A percentile compares a stretch with the other conserved stretches of the same genome.
phyloP scores from a whole-genome alignment of 2,888 invertebrate genomes.

The Onthophagus sagittarius region DNA sequence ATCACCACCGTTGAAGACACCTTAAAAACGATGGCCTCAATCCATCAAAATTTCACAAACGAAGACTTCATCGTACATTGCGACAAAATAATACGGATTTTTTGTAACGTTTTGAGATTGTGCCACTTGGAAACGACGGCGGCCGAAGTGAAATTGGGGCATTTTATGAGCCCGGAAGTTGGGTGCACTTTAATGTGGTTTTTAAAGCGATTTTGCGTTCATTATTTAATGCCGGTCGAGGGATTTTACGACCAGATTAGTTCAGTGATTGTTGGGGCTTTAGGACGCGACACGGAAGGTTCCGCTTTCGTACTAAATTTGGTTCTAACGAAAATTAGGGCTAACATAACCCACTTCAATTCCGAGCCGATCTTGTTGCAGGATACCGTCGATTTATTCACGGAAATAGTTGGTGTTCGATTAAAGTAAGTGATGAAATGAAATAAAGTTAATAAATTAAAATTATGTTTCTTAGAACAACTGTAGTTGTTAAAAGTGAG shows the following conservation, averaged over 20 bases:
- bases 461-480: constrained; percentile 44
- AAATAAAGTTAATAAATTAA: not conserved
- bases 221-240: constrained; percentile 66
- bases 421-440: constrained; percentile 40
- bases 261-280: constrained; percentile 57
- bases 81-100: constrained; percentile 57
- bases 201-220: constrained; percentile 70
- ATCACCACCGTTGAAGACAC: constrained; percentile 41
- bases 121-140: constrained; percentile 73
- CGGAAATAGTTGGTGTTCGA: constrained; percentile 43
- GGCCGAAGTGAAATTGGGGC: constrained; percentile 62
- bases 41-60: constrained; percentile 32
- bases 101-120: constrained; percentile 68
- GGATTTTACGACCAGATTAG: constrained; percentile 60
- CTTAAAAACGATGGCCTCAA: constrained; percentile 41
- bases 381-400: constrained; percentile 61
- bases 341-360: constrained; percentile 59
- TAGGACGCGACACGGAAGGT: constrained; percentile 64
- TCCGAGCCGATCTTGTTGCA: constrained; percentile 59
- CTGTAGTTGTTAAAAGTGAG: constrained; percentile 55
- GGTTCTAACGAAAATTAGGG: constrained; percentile 61
- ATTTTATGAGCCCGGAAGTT: constrained; percentile 74
- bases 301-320: constrained; percentile 61
- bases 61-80: constrained; percentile 44
- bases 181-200: constrained; percentile 76